phyloP scores from a whole-genome alignment of 2,797 vertebrate species.

The Rhinophrynus dorsalis region DNA sequence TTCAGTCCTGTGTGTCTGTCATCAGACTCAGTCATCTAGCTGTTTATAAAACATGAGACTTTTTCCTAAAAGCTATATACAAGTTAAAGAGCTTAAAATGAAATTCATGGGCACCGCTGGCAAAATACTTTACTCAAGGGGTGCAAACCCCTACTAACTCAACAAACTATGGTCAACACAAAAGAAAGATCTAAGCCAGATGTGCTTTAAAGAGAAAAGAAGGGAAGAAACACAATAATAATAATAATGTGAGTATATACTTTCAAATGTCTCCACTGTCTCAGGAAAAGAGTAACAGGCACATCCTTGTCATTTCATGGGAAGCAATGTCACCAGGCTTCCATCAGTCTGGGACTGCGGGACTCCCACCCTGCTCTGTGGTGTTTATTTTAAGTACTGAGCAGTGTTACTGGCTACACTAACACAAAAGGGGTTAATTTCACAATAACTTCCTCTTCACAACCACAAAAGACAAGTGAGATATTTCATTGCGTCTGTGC shows the following conservation, averaged over 20 bases:
- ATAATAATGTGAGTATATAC: conserved; percentile 55
- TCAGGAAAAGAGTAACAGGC: not conserved
- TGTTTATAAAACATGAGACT: too few relatives aligned
- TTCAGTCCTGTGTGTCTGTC: not conserved
- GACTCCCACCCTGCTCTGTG: too few relatives aligned
- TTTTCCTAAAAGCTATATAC: too few relatives aligned
- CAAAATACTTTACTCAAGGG: conserved; percentile 49
- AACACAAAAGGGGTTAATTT: too few relatives aligned
- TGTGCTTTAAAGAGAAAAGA: conserved; percentile 53
- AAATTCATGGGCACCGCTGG: conserved; percentile 52
- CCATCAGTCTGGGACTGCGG: not conserved
- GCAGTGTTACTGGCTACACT: too few relatives aligned
- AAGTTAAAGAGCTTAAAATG: conserved; percentile 55
- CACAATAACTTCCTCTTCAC: too few relatives aligned
- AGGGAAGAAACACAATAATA: too few relatives aligned
- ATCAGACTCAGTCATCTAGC: not conserved
- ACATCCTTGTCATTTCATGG: not conserved
- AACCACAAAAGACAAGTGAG: too few relatives aligned
- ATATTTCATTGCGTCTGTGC: too few relatives aligned
- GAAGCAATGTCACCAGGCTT: too few relatives aligned
- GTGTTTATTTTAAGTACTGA: too few relatives aligned
- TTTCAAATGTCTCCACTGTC: conserved; percentile 47
- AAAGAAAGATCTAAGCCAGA: conserved; percentile 60
- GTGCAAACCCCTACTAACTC: not conserved
- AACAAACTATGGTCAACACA: conserved; percentile 30